Conservation (phyloP, 2,113 vertebrate species). For the Poeciliopsis turrubarensis region DNA sequence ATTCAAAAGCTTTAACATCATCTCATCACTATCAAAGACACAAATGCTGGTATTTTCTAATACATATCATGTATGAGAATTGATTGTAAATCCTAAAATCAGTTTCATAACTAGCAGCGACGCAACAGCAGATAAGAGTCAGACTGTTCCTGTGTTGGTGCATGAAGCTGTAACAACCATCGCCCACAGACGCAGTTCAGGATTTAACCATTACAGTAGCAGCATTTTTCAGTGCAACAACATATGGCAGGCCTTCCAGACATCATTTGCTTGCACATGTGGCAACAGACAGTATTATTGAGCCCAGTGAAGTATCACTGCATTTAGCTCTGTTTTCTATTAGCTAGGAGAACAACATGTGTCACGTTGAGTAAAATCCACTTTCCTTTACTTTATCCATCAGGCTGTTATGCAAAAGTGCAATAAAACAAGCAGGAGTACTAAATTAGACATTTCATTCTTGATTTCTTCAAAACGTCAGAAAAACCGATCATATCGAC, state of each 20-base stretch:
- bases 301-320: neutral
- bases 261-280: neutral
- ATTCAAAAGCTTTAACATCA: neutral
- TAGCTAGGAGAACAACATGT: neutral
- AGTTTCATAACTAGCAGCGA: conserved; percentile 36
- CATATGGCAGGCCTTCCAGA: neutral
- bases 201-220: neutral
- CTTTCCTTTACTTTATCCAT: neutral
- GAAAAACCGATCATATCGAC: neutral
- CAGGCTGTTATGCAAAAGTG: neutral
- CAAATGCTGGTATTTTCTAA: conserved; percentile 25
- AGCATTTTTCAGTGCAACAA: neutral
- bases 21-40: conserved; percentile 9
- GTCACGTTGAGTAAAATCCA: neutral
- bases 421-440: neutral
- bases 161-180: neutral
- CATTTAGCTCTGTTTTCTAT: neutral
- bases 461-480: neutral
- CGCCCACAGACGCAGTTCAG: neutral
- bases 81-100: conserved; percentile 42
- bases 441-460: neutral
- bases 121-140: conserved; percentile 22
- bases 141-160: neutral
- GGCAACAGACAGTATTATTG: neutral
- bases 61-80: conserved; percentile 30